Conservation (phyloP, 2,797 vertebrate genomes). For the Myotis myotis region DNA sequence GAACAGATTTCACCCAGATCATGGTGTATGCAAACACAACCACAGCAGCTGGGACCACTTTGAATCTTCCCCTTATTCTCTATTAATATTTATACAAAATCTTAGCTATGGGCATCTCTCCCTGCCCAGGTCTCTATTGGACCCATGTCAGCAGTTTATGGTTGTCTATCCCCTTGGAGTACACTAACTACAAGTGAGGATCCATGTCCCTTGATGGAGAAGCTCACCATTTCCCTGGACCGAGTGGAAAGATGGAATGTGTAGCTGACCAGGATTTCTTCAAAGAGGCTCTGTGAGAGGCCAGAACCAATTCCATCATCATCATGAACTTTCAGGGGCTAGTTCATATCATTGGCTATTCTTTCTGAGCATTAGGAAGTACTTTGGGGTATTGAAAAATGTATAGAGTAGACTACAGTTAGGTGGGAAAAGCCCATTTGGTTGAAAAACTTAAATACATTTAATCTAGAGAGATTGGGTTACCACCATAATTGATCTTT, state of each 20-base stretch:
- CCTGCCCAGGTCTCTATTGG: not conserved
- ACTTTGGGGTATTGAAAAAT: not conserved
- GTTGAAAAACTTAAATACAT: not conserved
- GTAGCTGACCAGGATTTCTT: accelerated
- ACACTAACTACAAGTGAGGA: not conserved
- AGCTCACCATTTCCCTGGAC: not conserved
- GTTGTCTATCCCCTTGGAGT: not conserved
- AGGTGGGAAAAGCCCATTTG: not conserved
- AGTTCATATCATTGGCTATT: not conserved
- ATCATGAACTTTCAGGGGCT: not conserved
- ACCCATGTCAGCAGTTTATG: not conserved
- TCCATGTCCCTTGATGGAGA: not conserved
- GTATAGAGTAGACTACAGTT: not conserved
- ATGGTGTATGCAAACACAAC: accelerated
- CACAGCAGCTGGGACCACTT: accelerated
- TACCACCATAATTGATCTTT: not conserved
- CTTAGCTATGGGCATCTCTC: not conserved
- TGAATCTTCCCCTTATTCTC: not conserved
- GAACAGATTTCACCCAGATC: not conserved
- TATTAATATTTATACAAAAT: too few species aligned
- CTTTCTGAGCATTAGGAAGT: not conserved
- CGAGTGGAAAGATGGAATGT: not conserved
- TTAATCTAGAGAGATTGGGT: not conserved
- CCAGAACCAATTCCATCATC: not conserved
- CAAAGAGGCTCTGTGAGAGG: not conserved